Base-by-base conservation (phyloP, 1,140 invertebrate species). In the Meloidogyne floridensis region DNA sequence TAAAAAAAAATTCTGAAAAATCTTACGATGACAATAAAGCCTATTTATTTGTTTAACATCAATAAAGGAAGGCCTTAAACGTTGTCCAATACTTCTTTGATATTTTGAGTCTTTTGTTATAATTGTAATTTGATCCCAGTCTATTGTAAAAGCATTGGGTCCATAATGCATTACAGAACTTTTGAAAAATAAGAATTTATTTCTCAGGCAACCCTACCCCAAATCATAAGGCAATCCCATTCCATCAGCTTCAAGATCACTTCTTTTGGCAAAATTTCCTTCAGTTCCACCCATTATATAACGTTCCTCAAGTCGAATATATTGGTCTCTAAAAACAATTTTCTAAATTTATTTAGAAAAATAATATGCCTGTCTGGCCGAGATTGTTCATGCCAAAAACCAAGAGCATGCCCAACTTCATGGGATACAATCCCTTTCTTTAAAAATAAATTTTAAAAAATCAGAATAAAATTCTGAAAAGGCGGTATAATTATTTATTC, bases 361-460 rank as follows among this genome's bases (percentile, higher is more conserved):
- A 10, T 53, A 11, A 80, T 53, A 54, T 69, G 10, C 42, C 15
- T 13, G 5, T 71, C 47, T 11, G 74, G 86, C 9, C 92, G 84
- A 7, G 91, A 90, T 85, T 92, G 91, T 72, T 92, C 91, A 80
- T 92, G 92, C 75, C 90, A 86, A 81, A 91, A 90, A 10, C 92
- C 92, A 15, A 92, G 86, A 0, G 91, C 88, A 85, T 92, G 92
- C 0, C 91, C 92, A n/a, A 92, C 88, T 85, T 92, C 92, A 81
- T 92, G 92, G 18, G 86, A 82, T 10, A 90, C 88, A 42, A 89
- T 89, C 53, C 88, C 88, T 84, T 85, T 85, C 87, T 89, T 56
- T 8, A 88, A 81, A 65, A 47, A 47, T 47, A 6, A 32, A 32
- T 32, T 20, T 20, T 0, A 20, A 47, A 47, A 47, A 47, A 47